A percentile compares a stretch with the other conserved stretches of the same genome.
Evolutionary conservation across 1,140 invertebrate genomes (phyloP).

Genomic region (Amyelois transitella): DNA sequence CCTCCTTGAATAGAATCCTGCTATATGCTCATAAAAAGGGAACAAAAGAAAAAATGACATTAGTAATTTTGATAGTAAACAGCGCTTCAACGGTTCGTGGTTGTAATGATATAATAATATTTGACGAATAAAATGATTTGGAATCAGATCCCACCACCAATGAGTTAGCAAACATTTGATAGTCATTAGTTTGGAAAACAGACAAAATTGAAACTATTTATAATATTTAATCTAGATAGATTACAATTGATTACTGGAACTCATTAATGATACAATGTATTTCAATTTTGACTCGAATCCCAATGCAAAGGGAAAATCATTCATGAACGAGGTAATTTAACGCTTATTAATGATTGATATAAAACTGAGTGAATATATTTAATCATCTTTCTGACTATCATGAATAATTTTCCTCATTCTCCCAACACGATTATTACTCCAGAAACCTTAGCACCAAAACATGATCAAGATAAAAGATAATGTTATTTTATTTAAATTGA

Average conservation of each 20-base stretch:
- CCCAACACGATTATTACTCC: not conserved
- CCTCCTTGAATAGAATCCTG: slow-evolving; percentile 71
- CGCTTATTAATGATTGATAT: not conserved
- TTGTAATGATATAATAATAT: slow-evolving; percentile 10
- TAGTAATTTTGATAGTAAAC: slow-evolving; percentile 56
- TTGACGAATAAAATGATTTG: slow-evolving; percentile 1
- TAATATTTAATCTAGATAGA: not conserved
- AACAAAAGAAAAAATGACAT: slow-evolving; percentile 69
- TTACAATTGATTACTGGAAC: not conserved
- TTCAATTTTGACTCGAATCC: slow-evolving; percentile 8
- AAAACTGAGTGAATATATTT: not conserved
- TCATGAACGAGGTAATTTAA: not conserved
- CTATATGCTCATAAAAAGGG: slow-evolving; percentile 68
- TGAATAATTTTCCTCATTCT: not conserved
- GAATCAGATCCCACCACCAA: slow-evolving; percentile 12
- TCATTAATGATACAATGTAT: not conserved
- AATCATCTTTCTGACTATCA: too few relatives aligned
- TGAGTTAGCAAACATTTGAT: slow-evolving; percentile 2
- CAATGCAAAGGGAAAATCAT: slow-evolving; percentile 11
- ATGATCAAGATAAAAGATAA: not conserved
- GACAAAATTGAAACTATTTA: slow-evolving; percentile 12
- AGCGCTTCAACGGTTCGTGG: slow-evolving; percentile 17
- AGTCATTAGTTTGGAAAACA: slow-evolving; percentile 6
- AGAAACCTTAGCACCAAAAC: not conserved
- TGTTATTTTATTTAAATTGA: not conserved